Evolutionary conservation across 2,113 vertebrate genomes (phyloP).

Genomic region (Ceuthmochares aereus): DNA sequence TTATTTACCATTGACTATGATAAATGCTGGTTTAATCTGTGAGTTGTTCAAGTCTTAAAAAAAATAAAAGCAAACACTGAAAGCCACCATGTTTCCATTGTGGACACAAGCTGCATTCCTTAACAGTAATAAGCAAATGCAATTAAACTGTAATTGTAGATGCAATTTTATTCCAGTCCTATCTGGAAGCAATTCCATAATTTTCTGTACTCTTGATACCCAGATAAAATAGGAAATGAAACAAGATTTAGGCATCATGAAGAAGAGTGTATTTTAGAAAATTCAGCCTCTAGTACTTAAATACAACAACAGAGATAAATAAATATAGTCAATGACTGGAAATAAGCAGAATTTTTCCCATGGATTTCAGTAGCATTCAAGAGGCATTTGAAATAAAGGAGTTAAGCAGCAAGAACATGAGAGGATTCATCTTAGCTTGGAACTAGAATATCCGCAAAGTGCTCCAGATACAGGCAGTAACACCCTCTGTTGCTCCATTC

Average conservation of each 20-base stretch:
- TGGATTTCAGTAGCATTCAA: neutral
- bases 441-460: neutral
- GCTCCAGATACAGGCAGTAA: neutral
- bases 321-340: neutral
- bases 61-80: neutral
- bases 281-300: neutral
- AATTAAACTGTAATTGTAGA: neutral
- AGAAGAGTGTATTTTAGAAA: neutral
- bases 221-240: neutral
- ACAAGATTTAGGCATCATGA: neutral
- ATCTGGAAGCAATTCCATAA: neutral
- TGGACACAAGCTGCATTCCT: neutral
- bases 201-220: neutral
- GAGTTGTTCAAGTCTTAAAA: neutral
- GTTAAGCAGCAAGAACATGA: accelerated
- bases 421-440: neutral
- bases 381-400: neutral
- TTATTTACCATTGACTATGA: neutral
- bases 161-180: neutral
- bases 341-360: neutral
- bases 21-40: neutral
- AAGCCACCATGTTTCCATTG: neutral
- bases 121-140: neutral
- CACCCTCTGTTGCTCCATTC: neutral
- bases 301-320: neutral